Evolutionary conservation across 2,797 vertebrate genomes (phyloP), one percentile per base, ranked within the genome.

Genomic region (Sparidentex hasta): DNA sequence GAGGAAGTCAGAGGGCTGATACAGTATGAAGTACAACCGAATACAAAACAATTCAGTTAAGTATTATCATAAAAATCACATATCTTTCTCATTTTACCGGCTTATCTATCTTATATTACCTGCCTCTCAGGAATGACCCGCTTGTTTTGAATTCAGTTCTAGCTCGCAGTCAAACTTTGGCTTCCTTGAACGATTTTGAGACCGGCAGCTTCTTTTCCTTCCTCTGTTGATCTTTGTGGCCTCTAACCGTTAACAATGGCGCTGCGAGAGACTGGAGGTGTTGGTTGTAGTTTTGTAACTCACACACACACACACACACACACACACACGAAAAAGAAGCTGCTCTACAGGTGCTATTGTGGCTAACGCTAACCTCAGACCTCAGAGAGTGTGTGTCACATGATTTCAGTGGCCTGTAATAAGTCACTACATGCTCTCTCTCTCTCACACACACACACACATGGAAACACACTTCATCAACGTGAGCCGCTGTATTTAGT

Each of bases 341-440:
- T 17, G 2, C 6, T 59, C 23, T 20, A 3, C 8, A 23, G 33
- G 29, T n/a, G n/a, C 54, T 50, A 18, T 21, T 4, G 20, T 47
- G 20, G 29, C 33, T 47, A 17, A 18, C 17, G 44, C n/a, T 38
- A 16, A 61, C 7, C 17, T 57, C n/a, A 20, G 51, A 33, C 23
- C 38, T 77, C 17, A 13, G 43, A 46, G 20, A 0, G 68, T 23
- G 68, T 41, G 82, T 87, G 82, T 87, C 83, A 85, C 81, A 65
- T 83, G 80, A 20, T 48, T 70, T n/a, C 3, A 58, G 25, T 73
- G 59, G 78, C 43, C 50, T 20, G 25, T 66, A 65, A 85, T 82
- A 47, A 47, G 54, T 52, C 8, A 57, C n/a, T 65, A n/a, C 5
- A 2, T 23, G 17, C n/a, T 38, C 38, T 65, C 47, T 23, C n/a